phyloP scores from a whole-genome alignment of 2,797 vertebrate species.

The Borostomias antarcticus region DNA sequence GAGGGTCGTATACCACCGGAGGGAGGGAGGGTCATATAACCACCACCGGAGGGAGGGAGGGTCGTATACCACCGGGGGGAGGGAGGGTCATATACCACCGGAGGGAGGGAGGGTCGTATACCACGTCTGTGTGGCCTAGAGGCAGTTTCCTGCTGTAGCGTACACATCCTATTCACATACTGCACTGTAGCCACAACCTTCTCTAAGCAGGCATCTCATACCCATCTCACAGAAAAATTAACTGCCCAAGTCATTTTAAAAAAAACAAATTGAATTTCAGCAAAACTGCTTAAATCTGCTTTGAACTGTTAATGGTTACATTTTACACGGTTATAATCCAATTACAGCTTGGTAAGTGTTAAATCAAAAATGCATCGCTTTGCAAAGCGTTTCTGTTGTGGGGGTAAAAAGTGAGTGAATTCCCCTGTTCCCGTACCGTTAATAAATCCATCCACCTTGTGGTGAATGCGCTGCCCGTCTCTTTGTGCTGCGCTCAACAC shows the following conservation, averaged over 20 bases:
- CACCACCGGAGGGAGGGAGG: too few species aligned
- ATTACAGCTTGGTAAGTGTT: not conserved
- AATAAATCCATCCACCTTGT: not conserved
- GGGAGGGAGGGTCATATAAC: not conserved
- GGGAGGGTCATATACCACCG: too few species aligned
- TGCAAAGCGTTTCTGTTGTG: not conserved
- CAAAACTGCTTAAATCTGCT: not conserved
- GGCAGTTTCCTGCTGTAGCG: too few species aligned
- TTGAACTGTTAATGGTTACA: too few species aligned
- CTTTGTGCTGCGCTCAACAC: not conserved
- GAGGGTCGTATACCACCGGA: too few species aligned
- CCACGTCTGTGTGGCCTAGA: too few species aligned
- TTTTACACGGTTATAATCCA: not conserved
- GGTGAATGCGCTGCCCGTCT: too few species aligned
- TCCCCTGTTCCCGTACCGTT: not conserved
- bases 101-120: not conserved
- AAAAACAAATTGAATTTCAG: not conserved
- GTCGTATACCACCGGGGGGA: too few species aligned
- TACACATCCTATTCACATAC: too few species aligned
- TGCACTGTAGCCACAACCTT: too few species aligned
- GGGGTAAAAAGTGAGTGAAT: not conserved
- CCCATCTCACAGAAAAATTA: not conserved
- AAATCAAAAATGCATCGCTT: not conserved
- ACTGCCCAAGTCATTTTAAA: not conserved
- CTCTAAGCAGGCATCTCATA: too few species aligned